Conservation (phyloP, 2,797 vertebrate genomes). For the Echeneis naucrates region DNA sequence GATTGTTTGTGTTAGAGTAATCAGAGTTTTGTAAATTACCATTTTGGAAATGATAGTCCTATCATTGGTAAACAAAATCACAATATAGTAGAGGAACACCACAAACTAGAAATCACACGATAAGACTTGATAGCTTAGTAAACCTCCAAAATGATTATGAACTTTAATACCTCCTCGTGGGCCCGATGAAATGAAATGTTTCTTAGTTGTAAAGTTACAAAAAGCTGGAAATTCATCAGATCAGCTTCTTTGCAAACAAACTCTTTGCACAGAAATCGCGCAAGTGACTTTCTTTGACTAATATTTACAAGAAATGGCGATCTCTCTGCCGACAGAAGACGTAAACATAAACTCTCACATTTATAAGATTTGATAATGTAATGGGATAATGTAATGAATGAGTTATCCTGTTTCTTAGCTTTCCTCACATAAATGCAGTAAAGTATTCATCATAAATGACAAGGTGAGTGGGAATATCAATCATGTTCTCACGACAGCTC, state of each 20-base stretch:
- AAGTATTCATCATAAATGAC: constrained; percentile 83
- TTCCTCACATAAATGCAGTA: constrained; percentile 60
- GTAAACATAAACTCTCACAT: constrained; percentile 68
- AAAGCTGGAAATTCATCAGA: constrained; percentile 30
- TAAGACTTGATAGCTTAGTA: constrained; percentile 41
- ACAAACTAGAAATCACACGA: constrained; percentile 48
- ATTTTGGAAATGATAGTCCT: constrained; percentile 77
- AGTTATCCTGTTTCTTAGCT: constrained; percentile 64
- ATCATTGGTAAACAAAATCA: constrained; percentile 73
- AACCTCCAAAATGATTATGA: constrained; percentile 44
- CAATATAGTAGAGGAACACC: constrained; percentile 46
- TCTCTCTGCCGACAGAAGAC: constrained; percentile 38
- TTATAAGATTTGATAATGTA: constrained; percentile 68
- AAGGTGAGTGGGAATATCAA: constrained; percentile 84
- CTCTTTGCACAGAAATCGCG: constrained; percentile 10
- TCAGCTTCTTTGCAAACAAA: constrained; percentile 34
- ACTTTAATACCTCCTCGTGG: constrained; percentile 45
- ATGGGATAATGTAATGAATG: constrained; percentile 75
- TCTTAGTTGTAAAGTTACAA: constrained; percentile 37
- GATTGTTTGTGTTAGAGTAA: constrained; percentile 83
- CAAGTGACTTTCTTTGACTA: constrained; percentile 46
- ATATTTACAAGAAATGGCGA: constrained; percentile 45
- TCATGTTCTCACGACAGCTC: constrained; percentile 79
- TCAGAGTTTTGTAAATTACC: constrained; percentile 78
- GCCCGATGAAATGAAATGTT: constrained; percentile 47